A percentile compares a stretch with the other conserved stretches of the same genome.
phyloP scores from a whole-genome alignment of 2,888 invertebrate genomes.

The Andrena praecox region DNA sequence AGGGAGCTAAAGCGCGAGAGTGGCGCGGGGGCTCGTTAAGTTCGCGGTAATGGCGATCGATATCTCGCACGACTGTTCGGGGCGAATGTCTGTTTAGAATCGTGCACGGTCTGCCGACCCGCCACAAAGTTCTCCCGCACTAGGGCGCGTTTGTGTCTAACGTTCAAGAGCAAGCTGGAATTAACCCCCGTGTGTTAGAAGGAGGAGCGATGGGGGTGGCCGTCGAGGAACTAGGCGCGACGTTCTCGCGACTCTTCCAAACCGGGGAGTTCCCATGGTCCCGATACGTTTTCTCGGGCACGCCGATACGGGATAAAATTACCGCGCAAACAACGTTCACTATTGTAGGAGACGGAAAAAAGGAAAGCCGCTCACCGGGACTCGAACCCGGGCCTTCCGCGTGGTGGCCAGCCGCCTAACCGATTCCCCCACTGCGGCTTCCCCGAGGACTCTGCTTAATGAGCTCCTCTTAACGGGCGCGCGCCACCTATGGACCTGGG shows the following conservation, averaged over 20 bases:
- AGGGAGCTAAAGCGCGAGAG: slow-evolving; percentile 42
- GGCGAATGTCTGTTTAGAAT: slow-evolving; percentile 56
- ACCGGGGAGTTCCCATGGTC: not conserved
- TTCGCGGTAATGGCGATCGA: slow-evolving; percentile 63
- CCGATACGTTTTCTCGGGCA: slow-evolving; percentile 6
- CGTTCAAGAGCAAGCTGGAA: slow-evolving; percentile 27
- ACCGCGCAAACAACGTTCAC: slow-evolving; percentile 17
- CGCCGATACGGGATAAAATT: slow-evolving; percentile 17
- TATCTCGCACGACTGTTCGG: slow-evolving; percentile 56
- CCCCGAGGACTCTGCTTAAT: too few relatives aligned
- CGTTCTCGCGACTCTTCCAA: not conserved
- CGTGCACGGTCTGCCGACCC: slow-evolving; percentile 32
- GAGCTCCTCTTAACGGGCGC: too few relatives aligned
- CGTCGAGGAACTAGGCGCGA: not conserved
- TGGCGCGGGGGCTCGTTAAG: slow-evolving; percentile 59
- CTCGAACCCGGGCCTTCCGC: too few relatives aligned
- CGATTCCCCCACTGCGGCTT: too few relatives aligned
- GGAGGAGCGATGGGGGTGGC: not conserved
- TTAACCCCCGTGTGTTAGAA: slow-evolving; percentile 19
- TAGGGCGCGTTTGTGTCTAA: slow-evolving; percentile 4
- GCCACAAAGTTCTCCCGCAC: slow-evolving; percentile 39
- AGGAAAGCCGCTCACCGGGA: too few relatives aligned
- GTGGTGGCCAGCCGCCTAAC: too few relatives aligned
- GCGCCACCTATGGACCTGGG: too few relatives aligned
- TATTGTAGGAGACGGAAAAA: too few relatives aligned